Evolutionary conservation across 2,113 vertebrate species (phyloP).

Genomic region (Hippopotamus amphibius): DNA sequence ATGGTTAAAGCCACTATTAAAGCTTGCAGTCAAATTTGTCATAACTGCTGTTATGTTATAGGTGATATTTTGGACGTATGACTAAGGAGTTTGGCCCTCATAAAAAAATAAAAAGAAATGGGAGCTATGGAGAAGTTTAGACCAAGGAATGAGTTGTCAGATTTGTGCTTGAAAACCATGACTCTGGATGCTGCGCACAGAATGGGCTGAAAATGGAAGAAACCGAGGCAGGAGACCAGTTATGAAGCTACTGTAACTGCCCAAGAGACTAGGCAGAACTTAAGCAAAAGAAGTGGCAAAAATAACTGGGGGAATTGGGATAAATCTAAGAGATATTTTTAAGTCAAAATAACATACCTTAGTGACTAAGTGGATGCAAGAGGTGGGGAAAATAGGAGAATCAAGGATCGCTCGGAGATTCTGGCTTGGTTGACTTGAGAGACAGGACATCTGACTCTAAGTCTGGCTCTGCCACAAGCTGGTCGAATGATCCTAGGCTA

Average conservation of each 20-base stretch:
- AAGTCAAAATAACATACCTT: background rate
- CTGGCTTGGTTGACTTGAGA: background rate
- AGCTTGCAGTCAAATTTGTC: background rate
- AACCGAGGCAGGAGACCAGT: background rate
- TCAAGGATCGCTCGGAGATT: background rate
- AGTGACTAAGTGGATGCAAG: background rate
- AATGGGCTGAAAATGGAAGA: background rate
- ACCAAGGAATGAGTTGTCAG: background rate
- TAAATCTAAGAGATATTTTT: background rate
- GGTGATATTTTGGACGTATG: background rate
- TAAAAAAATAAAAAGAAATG: background rate
- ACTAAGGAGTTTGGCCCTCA: background rate
- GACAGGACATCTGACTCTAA: background rate
- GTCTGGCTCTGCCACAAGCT: constrained; percentile 26
- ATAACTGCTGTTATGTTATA: background rate
- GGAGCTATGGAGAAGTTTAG: background rate
- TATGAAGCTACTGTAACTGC: background rate
- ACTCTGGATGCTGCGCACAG: background rate
- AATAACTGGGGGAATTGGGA: background rate
- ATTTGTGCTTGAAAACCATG: background rate
- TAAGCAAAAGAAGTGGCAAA: background rate
- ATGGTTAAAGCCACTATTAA: background rate
- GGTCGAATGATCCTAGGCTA: background rate
- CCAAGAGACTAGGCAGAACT: background rate
- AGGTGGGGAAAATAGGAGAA: background rate